phyloP scores from a whole-genome alignment of 2,888 invertebrate species.

The Notodonta dromedarius region DNA sequence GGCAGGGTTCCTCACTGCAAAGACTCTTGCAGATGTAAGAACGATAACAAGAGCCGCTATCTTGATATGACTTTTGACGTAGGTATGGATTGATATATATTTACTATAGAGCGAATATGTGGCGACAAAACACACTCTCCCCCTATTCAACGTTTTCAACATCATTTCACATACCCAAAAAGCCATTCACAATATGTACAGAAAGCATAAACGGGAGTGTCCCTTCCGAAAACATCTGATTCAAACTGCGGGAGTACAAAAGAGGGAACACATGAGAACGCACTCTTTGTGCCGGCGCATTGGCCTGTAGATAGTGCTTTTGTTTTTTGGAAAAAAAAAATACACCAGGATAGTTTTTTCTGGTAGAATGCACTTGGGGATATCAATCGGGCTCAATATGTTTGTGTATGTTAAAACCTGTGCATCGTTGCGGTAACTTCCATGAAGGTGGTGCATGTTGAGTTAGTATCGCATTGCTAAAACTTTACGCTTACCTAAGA shows the following conservation, averaged over 20 bases:
- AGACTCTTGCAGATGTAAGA: too few species aligned
- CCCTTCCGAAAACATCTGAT: constrained; percentile 42
- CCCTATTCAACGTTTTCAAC: constrained; percentile 6
- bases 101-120: not conserved
- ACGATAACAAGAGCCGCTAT: too few species aligned
- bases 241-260: constrained; percentile 47
- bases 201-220: constrained; percentile 43
- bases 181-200: constrained; percentile 31
- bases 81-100: too few species aligned
- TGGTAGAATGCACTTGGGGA: not conserved
- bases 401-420: too few species aligned
- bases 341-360: constrained; percentile 27
- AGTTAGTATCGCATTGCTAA: too few species aligned
- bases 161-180: constrained; percentile 40
- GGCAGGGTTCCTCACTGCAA: too few species aligned
- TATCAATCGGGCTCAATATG: not conserved
- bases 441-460: not conserved
- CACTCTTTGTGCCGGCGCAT: constrained; percentile 57
- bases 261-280: constrained; percentile 49
- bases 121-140: not conserved
- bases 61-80: too few species aligned
- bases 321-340: constrained; percentile 37
- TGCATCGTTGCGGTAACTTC: not conserved
- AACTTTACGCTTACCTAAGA: too few species aligned
- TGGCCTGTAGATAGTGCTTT: constrained; percentile 51